A percentile compares a stretch with the other conserved stretches of the same genome.
phyloP scores from a whole-genome alignment of 2,113 vertebrate genomes.

The Himantopus leucocephalus region DNA sequence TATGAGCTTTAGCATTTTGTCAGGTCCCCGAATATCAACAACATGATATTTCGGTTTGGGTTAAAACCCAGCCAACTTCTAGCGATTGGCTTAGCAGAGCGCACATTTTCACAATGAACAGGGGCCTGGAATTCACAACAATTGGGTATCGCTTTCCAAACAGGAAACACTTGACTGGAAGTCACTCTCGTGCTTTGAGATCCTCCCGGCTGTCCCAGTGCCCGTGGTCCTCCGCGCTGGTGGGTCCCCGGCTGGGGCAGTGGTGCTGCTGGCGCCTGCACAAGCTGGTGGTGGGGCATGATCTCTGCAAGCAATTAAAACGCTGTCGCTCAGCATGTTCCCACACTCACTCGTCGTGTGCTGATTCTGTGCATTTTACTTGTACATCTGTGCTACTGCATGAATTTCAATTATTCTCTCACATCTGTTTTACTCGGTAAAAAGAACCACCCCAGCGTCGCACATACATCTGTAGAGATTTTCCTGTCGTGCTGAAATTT shows the following conservation, averaged over 20 bases:
- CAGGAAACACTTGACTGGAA: not conserved
- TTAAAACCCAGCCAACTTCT: not conserved
- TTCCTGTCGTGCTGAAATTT: not conserved
- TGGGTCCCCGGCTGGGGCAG: not conserved
- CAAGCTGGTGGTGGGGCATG: rapidly evolving
- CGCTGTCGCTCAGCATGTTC: not conserved
- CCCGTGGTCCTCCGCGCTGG: not conserved
- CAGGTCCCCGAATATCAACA: not conserved
- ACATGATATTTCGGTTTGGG: not conserved
- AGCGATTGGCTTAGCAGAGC: not conserved
- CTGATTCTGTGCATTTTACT: not conserved
- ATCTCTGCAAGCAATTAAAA: not conserved
- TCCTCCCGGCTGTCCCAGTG: rapidly evolving
- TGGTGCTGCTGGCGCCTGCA: not conserved
- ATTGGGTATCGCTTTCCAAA: not conserved
- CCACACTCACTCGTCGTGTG: not conserved
- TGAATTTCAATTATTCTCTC: not conserved
- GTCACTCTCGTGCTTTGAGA: not conserved
- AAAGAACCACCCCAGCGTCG: not conserved
- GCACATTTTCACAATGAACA: not conserved
- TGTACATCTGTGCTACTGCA: not conserved
- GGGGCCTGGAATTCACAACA: not conserved
- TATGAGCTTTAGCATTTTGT: not conserved
- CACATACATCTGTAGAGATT: rapidly evolving
- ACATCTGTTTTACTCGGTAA: not conserved